Evolutionary conservation across 2,888 invertebrate species (phyloP), one percentile per base, ranked within the genome.

Genomic region (Plebejus argus): DNA sequence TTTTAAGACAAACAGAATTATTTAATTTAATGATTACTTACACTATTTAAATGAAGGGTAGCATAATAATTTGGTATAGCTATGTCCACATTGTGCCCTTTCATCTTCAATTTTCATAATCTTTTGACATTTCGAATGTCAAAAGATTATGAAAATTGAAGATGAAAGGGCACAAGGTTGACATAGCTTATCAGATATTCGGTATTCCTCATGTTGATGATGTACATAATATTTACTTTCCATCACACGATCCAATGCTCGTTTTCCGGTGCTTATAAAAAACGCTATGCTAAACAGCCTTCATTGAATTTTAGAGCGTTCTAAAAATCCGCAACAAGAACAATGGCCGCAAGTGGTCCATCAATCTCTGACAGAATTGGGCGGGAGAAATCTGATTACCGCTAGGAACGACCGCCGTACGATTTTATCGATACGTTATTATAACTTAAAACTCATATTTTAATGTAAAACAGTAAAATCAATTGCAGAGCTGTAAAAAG

Each of bases 321-420:
- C 53, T 23, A 49, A 28, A 74, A 74, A 74, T 74, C 49, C 74
- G 49, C 53, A 74, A 74, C 74, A 49, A 74, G 74, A 74, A 74
- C 74, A 74, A 74, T 74, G 45, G 74, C 53, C 28, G 74, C 74
- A 53, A 74, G 74, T 74, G 53, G 12, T 72, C 39, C 76, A 76
- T 76, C 76, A 76, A 76, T 76, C 76, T 53, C 39, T 58, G 58
- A 76, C 61, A 76, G 76, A 76, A 61, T 39, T 61, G 61, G 76
- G 76, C 35, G 53, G 58, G 76, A 61, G 76, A 61, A 76, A 76
- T 76, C 76, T 61, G 61, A 76, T 74, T 74, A 74, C 74, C 23
- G 74, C 74, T 74, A 74, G 49, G 28, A 7, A 53, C 28, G 74
- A 8, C 5, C 49, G 28, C 49, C 15, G 28, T 49, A 28, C 74